Evolutionary conservation across 2,888 invertebrate genomes (phyloP).

Genomic region (Gonocerus acuteangulatus): DNA sequence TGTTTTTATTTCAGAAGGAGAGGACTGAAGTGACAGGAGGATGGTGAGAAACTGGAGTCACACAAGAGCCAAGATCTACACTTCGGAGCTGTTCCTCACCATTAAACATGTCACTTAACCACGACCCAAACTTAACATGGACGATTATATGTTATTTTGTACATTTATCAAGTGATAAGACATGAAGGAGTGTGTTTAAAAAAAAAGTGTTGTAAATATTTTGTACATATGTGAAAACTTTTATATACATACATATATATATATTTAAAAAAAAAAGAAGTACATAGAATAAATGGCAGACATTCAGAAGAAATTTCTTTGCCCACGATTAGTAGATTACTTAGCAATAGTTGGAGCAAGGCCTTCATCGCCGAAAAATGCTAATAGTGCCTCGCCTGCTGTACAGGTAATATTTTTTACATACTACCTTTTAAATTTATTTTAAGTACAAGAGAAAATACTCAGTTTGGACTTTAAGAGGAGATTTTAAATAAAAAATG

Average conservation of each 20-base stretch:
- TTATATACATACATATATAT: background rate
- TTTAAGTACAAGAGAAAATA: background rate
- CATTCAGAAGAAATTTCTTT: slow-evolving; percentile 69
- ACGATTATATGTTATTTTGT: slow-evolving; percentile 26
- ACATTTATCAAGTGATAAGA: slow-evolving; percentile 24
- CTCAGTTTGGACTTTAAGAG: background rate
- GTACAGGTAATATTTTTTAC: slow-evolving; percentile 57
- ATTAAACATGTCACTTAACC: slow-evolving; percentile 26
- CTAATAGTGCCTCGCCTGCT: slow-evolving; percentile 61
- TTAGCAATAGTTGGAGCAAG: slow-evolving; percentile 91
- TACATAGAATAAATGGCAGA: slow-evolving; percentile 42
- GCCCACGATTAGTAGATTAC: slow-evolving; percentile 88
- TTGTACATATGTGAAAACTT: slow-evolving; percentile 19
- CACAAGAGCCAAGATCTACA: slow-evolving; percentile 22
- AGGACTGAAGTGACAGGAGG: background rate
- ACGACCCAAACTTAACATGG: slow-evolving; percentile 25
- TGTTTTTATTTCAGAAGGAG: background rate
- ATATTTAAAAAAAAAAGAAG: background rate
- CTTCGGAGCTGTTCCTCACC: slow-evolving; percentile 6
- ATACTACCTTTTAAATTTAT: background rate
- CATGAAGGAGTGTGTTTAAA: slow-evolving; percentile 8
- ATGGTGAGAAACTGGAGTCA: slow-evolving; percentile 23
- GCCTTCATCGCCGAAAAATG: slow-evolving; percentile 57
- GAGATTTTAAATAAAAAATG: background rate
- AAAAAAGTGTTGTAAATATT: slow-evolving; percentile 3